These are phyloP conservation scores for Pontoporia blainvillei DNA, from an alignment of 2,113 vertebrate species.

Conservation along the genomic window DNA sequence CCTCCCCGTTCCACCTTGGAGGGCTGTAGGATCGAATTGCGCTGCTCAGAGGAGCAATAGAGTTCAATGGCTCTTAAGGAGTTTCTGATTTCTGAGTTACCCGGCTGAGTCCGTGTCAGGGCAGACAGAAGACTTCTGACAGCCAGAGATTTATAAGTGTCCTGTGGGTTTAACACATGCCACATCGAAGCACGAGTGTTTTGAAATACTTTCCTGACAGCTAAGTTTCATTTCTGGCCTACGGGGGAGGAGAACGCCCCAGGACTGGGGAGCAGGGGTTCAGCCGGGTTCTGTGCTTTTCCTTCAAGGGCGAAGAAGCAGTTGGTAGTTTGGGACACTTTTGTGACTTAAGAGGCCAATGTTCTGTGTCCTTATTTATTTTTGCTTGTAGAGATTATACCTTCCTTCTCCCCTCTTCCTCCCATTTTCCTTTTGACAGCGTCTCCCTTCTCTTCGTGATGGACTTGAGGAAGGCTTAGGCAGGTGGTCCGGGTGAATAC, in stretches of 20 bases:
- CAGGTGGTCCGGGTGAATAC: background rate
- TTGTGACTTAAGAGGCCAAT: background rate
- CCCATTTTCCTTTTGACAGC: background rate
- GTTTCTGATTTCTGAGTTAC: background rate
- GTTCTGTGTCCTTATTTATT: background rate
- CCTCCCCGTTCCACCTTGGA: background rate
- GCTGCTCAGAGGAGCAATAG: rapidly evolving
- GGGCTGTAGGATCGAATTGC: background rate
- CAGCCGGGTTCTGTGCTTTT: background rate
- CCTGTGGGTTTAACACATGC: background rate
- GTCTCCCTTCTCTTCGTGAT: background rate
- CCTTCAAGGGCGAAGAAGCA: background rate
- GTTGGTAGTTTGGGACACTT: background rate
- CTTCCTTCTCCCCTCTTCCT: background rate
- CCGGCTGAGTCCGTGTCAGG: background rate
- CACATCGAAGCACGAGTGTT: background rate
- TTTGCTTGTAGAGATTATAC: background rate
- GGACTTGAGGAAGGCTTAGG: background rate
- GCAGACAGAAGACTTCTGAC: constrained; percentile 2
- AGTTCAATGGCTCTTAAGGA: background rate
- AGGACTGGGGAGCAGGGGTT: rapidly evolving
- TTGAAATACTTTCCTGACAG: background rate
- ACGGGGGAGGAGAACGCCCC: too few relatives aligned
- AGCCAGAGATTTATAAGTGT: background rate
- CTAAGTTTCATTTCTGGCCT: background rate